Conservation (phyloP, 2,888 invertebrate species). For the Hartigia nigra region DNA sequence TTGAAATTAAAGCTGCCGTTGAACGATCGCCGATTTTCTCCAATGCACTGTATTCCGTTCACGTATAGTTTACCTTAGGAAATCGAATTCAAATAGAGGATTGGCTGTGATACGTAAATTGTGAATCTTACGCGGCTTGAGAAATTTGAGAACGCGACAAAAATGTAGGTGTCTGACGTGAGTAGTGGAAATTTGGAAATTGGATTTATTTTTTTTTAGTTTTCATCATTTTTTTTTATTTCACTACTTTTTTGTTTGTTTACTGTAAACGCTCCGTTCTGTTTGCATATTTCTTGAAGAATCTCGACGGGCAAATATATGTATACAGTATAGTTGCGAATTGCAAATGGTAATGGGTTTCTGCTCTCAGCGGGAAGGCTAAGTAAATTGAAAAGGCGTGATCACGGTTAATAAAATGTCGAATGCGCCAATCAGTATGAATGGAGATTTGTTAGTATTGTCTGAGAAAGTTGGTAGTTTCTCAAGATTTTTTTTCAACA, state of each 20-base stretch:
- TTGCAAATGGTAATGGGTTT: neutral
- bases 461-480: constrained; percentile 5
- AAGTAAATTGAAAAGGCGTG: neutral
- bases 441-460: constrained; percentile 50
- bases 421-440: constrained; percentile 50
- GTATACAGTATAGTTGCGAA: neutral
- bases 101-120: neutral
- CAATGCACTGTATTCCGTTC: neutral
- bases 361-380: neutral
- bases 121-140: neutral
- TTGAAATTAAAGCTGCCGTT: neutral
- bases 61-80: neutral
- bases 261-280: neutral
- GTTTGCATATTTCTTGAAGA: neutral
- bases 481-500: neutral
- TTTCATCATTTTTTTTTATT: neutral
- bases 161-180: neutral
- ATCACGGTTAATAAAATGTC: constrained; percentile 27
- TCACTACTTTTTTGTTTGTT: neutral
- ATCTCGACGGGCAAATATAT: neutral
- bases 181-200: neutral
- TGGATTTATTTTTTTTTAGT: neutral
- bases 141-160: neutral
- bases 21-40: neutral
- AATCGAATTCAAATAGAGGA: neutral